These are phyloP conservation scores for Hydropsyche tenuis DNA, from an alignment of 1,140 invertebrate genomes.

Conservation along the genomic window DNA sequence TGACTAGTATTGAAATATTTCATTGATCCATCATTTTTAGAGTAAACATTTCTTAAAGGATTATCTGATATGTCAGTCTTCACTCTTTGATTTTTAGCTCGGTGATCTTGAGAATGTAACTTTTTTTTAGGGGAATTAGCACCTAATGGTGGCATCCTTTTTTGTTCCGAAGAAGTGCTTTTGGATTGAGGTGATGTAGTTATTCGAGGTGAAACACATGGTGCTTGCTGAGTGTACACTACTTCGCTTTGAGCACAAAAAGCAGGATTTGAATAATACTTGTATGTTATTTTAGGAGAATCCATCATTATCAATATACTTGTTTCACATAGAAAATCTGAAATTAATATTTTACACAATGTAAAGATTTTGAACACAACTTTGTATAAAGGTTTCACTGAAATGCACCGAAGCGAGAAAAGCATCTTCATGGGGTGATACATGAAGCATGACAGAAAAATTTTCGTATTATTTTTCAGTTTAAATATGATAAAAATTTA, in stretches of 20 bases:
- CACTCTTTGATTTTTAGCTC: constrained; percentile 55
- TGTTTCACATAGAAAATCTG: too few species aligned
- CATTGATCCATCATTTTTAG: constrained; percentile 35
- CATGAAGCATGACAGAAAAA: constrained; percentile 10
- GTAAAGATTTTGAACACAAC: too few species aligned
- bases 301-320: constrained; percentile 58
- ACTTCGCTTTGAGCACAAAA: constrained; percentile 79
- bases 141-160: constrained; percentile 56
- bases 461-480: too few species aligned
- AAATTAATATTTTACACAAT: too few species aligned
- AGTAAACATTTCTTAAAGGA: constrained; percentile 53
- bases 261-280: constrained; percentile 76
- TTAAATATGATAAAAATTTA: too few species aligned
- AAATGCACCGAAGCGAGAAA: constrained; percentile 9
- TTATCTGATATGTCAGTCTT: constrained; percentile 63
- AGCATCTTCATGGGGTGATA: background rate
- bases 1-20: constrained; percentile 36
- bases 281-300: constrained; percentile 62
- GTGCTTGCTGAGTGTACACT: constrained; percentile 57
- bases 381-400: background rate
- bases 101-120: constrained; percentile 44
- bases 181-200: constrained; percentile 53
- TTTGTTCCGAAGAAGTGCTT: constrained; percentile 1
- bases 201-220: constrained; percentile 54
- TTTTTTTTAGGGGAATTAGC: constrained; percentile 56